Evolutionary conservation across 2,797 vertebrate species (phyloP).

Genomic region (Gymnothorax javanicus): DNA sequence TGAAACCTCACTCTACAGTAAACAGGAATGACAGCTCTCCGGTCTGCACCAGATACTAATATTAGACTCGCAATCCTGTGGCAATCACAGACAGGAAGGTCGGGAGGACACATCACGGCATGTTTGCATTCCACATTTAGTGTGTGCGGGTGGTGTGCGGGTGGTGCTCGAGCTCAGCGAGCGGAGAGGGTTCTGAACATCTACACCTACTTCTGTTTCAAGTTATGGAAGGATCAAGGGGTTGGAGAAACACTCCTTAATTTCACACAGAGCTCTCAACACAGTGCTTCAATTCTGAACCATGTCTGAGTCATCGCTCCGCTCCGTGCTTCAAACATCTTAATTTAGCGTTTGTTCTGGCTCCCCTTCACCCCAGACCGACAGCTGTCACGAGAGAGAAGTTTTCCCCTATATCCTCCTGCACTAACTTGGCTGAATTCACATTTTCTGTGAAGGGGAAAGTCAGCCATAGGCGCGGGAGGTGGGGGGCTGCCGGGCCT

Average conservation of each 20-base stretch:
- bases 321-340: conserved; percentile 11
- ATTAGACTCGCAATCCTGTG: neutral
- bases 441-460: too few species aligned
- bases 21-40: neutral
- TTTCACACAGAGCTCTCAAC: conserved; percentile 32
- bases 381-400: neutral
- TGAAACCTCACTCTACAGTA: neutral
- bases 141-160: neutral
- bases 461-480: too few species aligned
- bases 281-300: conserved; percentile 34
- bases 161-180: neutral
- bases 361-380: neutral
- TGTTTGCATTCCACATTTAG: neutral
- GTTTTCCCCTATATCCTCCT: too few species aligned
- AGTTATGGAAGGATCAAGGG: neutral
- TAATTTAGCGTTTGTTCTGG: neutral
- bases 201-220: too few species aligned
- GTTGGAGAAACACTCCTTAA: neutral
- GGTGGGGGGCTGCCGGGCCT: too few species aligned
- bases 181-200: neutral
- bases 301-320: conserved; percentile 39
- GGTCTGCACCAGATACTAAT: neutral
- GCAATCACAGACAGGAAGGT: neutral
- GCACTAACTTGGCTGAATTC: neutral
- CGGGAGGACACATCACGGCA: neutral